Evolutionary conservation across 1,140 invertebrate genomes (phyloP).

Genomic region (Antheraea mylitta): DNA sequence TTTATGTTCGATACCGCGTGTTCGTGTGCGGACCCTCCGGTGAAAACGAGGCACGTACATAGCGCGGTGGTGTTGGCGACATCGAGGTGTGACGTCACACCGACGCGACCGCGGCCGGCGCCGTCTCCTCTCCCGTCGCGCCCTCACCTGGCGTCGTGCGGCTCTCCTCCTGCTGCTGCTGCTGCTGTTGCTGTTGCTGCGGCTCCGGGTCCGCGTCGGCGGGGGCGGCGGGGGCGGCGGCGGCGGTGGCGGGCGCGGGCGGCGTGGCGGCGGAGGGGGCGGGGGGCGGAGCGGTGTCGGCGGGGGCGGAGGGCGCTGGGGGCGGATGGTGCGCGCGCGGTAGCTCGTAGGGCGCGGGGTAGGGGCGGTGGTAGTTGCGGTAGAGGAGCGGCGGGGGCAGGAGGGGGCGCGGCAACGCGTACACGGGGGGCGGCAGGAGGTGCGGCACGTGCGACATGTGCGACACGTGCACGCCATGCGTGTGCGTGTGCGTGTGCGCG

Average conservation of each 20-base stretch:
- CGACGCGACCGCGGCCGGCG: background rate
- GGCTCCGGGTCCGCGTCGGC: background rate
- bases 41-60: slow-evolving; percentile 1
- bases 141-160: slow-evolving; percentile 6
- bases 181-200: too few species aligned
- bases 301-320: too few species aligned
- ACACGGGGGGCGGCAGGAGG: slow-evolving; percentile 40
- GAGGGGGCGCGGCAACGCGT: slow-evolving; percentile 44
- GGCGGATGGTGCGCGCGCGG: too few species aligned
- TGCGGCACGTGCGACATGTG: slow-evolving; percentile 35
- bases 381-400: slow-evolving; percentile 34
- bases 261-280: too few species aligned
- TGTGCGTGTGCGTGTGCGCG: slow-evolving; percentile 34
- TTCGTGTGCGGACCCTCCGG: background rate
- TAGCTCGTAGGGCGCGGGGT: too few species aligned
- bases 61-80: background rate
- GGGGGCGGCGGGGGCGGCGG: too few species aligned
- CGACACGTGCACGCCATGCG: slow-evolving; percentile 35
- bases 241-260: too few species aligned
- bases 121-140: background rate
- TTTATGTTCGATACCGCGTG: background rate
- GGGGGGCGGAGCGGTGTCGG: too few species aligned
- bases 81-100: slow-evolving; percentile 2
- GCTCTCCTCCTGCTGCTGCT: background rate
- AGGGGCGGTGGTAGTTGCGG: slow-evolving; percentile 16